These are phyloP conservation scores for Raja brachyura DNA, from an alignment of 2,113 vertebrate genomes.

Conservation along the genomic window DNA sequence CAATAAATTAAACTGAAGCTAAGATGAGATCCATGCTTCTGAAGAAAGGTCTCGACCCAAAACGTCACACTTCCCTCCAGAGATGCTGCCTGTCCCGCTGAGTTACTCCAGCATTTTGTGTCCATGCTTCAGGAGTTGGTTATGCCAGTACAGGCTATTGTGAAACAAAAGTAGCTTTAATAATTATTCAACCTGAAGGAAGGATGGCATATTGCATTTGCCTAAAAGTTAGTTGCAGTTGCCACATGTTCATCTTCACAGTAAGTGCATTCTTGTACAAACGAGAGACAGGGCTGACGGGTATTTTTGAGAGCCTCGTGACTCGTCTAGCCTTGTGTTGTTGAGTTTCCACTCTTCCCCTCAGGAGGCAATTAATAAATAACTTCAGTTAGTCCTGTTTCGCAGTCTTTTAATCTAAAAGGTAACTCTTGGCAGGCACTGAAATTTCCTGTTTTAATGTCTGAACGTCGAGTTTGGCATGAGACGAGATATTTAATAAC, in stretches of 20 bases:
- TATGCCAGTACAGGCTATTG: not conserved
- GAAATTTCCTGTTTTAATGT: not conserved
- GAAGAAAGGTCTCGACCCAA: too few species aligned
- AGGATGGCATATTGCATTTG: not conserved
- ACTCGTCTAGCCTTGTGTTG: not conserved
- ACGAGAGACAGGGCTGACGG: not conserved
- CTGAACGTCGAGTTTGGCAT: not conserved
- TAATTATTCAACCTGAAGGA: not conserved
- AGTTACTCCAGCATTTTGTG: too few species aligned
- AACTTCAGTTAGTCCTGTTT: not conserved
- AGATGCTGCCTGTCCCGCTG: too few species aligned
- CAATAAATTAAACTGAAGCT: too few species aligned
- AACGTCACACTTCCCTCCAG: too few species aligned
- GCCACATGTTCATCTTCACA: not conserved
- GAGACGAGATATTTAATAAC: not conserved
- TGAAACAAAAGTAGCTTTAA: too few species aligned
- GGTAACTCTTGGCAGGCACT: not conserved
- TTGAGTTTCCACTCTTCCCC: not conserved
- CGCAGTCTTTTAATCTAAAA: not conserved
- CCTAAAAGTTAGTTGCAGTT: not conserved
- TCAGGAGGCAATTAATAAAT: not conserved
- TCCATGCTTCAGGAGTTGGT: too few species aligned
- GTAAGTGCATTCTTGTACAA: not conserved
- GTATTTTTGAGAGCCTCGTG: not conserved
- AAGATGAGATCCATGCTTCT: too few species aligned